Conservation (phyloP, 2,797 vertebrate genomes). For the Myiothlypis coronata region DNA sequence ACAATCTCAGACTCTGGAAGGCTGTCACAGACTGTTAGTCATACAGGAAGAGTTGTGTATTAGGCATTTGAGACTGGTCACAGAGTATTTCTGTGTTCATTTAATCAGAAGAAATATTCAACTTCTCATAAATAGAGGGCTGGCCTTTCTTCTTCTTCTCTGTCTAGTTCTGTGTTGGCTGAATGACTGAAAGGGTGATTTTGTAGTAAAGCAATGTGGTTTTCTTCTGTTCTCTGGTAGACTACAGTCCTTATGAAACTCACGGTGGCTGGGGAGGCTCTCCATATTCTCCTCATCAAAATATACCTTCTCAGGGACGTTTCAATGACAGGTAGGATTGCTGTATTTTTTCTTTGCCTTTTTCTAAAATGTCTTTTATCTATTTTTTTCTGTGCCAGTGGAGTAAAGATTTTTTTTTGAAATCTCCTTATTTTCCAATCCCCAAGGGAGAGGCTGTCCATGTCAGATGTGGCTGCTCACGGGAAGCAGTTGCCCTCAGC, state of each 20-base stretch:
- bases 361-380: not conserved
- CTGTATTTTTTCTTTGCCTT: not conserved
- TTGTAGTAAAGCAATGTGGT: not conserved
- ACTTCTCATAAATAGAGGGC: not conserved
- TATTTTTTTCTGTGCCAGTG: not conserved
- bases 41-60: rapidly evolving
- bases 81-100: not conserved
- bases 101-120: not conserved
- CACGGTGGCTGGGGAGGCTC: conserved; percentile 87
- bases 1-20: not conserved
- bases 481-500: conserved; percentile 79
- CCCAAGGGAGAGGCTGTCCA: conserved; percentile 74
- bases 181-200: not conserved
- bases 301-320: conserved; percentile 92
- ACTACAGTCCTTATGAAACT: conserved; percentile 88
- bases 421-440: not conserved
- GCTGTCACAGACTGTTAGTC: not conserved
- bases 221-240: conserved; percentile 63
- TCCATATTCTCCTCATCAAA: conserved; percentile 89
- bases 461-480: conserved; percentile 71
- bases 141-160: not conserved
- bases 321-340: conserved; percentile 87
- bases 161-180: not conserved
- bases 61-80: not conserved
- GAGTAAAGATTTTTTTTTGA: not conserved